Conservation (phyloP, 2,888 invertebrate species). For the Osmoderma eremita region DNA sequence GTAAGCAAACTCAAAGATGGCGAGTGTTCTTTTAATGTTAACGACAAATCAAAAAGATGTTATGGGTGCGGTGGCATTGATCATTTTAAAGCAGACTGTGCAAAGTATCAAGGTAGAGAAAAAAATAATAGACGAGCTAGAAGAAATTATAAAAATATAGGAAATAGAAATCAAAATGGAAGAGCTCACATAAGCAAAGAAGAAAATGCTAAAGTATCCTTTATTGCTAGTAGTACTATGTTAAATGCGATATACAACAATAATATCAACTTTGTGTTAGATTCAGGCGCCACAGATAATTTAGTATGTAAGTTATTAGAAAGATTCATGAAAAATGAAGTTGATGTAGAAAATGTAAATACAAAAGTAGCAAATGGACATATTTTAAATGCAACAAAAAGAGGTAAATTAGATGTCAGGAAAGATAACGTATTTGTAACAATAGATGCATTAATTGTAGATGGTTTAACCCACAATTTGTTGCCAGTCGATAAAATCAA, state of each 20-base stretch:
- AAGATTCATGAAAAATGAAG: background rate
- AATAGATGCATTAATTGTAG: background rate
- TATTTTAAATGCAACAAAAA: background rate
- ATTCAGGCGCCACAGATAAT: conserved; percentile 4
- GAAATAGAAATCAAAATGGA: background rate
- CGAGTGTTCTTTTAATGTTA: conserved; percentile 33
- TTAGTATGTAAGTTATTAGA: conserved; percentile 8
- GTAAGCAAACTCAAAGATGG: conserved; percentile 27
- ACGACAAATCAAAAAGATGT: conserved; percentile 33
- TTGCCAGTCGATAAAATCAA: background rate
- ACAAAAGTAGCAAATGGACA: conserved; percentile 9
- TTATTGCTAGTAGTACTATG: background rate
- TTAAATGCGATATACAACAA: background rate
- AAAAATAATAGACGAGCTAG: conserved; percentile 15
- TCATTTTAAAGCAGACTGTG: conserved; percentile 36
- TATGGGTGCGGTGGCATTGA: conserved; percentile 34
- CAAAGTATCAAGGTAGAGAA: conserved; percentile 23
- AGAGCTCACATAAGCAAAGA: conserved; percentile 4
- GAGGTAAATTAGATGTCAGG: background rate
- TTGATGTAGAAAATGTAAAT: background rate
- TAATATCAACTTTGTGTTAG: background rate
- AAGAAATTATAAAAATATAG: background rate
- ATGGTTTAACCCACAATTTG: background rate
- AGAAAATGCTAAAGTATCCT: background rate
- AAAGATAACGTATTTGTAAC: background rate